Percentiles rank a stretch among this genome's conserved stretches.
These are phyloP conservation scores for Gerris lacustris DNA, from an alignment of 2,888 invertebrate genomes.

Conservation along the genomic window DNA sequence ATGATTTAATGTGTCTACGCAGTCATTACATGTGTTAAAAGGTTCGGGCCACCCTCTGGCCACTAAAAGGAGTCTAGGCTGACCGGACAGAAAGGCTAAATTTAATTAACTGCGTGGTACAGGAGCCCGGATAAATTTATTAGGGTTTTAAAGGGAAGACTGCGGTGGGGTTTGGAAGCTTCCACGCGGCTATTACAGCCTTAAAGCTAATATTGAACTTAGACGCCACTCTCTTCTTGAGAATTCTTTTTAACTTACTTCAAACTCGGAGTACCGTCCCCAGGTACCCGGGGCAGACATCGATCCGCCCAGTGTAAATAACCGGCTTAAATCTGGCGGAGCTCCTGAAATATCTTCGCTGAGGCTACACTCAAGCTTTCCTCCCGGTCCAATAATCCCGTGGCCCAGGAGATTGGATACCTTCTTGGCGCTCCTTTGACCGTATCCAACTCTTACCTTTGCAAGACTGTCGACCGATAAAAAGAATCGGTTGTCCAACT, in stretches of 20 bases:
- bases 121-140: not conserved
- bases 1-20: too few relatives aligned
- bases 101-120: constrained; percentile 1
- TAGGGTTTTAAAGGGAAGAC: not conserved
- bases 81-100: not conserved
- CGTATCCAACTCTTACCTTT: too few relatives aligned
- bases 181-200: not conserved
- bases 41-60: too few relatives aligned
- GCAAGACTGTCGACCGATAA: too few relatives aligned
- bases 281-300: not conserved
- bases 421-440: too few relatives aligned
- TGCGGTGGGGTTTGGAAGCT: not conserved
- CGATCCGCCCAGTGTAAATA: not conserved
- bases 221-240: not conserved
- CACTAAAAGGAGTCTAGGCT: too few relatives aligned
- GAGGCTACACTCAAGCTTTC: too few relatives aligned
- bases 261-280: not conserved
- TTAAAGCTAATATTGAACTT: constrained; percentile 3
- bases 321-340: not conserved
- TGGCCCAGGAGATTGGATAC: too few relatives aligned
- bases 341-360: too few relatives aligned
- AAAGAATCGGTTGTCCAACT: too few relatives aligned
- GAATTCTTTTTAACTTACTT: not conserved
- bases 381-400: too few relatives aligned
- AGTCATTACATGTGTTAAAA: too few relatives aligned